Evolutionary conservation across 2,888 invertebrate genomes (phyloP), one percentile per base, ranked within the genome.

Genomic region (Phymatocera aterrima): DNA sequence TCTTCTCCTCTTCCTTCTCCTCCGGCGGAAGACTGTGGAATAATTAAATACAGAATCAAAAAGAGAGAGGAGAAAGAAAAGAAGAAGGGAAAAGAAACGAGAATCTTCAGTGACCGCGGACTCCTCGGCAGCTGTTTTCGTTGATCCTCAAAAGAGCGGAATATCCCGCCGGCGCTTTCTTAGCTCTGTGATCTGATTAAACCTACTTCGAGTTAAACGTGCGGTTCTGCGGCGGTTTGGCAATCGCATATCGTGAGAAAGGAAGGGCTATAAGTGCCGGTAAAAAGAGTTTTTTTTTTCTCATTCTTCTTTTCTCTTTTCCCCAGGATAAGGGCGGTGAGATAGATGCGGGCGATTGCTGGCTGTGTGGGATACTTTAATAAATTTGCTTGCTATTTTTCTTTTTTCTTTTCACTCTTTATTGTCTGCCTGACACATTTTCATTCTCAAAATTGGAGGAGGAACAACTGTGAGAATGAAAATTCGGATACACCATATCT

Each of bases 131-230:
- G 18, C 61, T 15, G 61, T 10, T 64, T 15, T 28, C 61, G 34
- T 34, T 37, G 61, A 64, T 64, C 18, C 34, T 64, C n/a, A n/a
- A n/a, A 18, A 34, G 37, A 37, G 37, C 61, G 61, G 61, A 64
- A 64, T 64, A 64, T 64, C 61, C 61, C 37, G 61, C 61, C 61
- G 37, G 51, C 31, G 51, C 72, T 72, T 72, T 72, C 51, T 72
- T 72, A 48, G 24, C n/a, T 34, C 48, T 72, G 34, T 34, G 72
- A 72, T 72, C 72, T 72, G 51, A 72, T 72, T 72, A 72, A 72
- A 68, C 68, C 46, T 24, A 40, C n/a, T n/a, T n/a, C n/a, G n/a
- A 3, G 68, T 46, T 46, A 68, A 68, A 68, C 24, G 43, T 46
- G 46, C n/a, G 51, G 18, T 72, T 48, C 72, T 31, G 48, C n/a